Evolutionary conservation across 1,140 invertebrate species (phyloP), one percentile per base, ranked within the genome.

Genomic region (Hestina assimilis): DNA sequence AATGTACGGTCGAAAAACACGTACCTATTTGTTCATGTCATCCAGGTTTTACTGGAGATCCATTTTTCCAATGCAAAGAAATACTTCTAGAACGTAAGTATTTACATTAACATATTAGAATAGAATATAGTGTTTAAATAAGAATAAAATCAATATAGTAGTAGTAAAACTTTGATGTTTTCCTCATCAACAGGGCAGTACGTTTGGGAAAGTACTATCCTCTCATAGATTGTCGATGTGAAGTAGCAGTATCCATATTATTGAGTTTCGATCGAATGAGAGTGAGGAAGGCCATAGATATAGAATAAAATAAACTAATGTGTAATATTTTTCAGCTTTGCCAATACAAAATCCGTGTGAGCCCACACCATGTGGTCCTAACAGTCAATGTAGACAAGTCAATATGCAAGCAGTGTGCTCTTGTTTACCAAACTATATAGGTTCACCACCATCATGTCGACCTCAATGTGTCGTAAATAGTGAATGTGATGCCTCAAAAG

Each of bases 1-100:
- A 94, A 59, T 96, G 95, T 71, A 91, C 90, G 1, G 93, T 94
- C 0, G 90, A 92, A 59, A 92, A 92, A 56, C 93, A 96, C 77
- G 91, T 94, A 40, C 95, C 93, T 50, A 90, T 91, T n/a, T 96
- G 95, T 68, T 91, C 90, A 17, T 96, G 95, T 72, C 92, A 92
- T 31, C 81, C 89, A 43, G 93, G 93, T 26, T 94, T 92, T 62
- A 93, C 92, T 7, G 95, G 95, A 40, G 94, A 96, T 91, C 93
- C 95, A 29, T 95, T 95, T 83, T 94, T 93, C 75, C 92, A 93
- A 73, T 96, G 95, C 72, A 92, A 90, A 67, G 89, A 90, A 62
- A 88, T 92, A 28, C 75, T 86, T 71, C 74, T 83, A 51, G 81
- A 86, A 73, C 81, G 90, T 91, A 89, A 89, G 88, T 89, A 31